These are phyloP conservation scores for Notoglanidium macrostoma DNA, from an alignment of 2,797 vertebrate genomes.

Conservation along the genomic window DNA sequence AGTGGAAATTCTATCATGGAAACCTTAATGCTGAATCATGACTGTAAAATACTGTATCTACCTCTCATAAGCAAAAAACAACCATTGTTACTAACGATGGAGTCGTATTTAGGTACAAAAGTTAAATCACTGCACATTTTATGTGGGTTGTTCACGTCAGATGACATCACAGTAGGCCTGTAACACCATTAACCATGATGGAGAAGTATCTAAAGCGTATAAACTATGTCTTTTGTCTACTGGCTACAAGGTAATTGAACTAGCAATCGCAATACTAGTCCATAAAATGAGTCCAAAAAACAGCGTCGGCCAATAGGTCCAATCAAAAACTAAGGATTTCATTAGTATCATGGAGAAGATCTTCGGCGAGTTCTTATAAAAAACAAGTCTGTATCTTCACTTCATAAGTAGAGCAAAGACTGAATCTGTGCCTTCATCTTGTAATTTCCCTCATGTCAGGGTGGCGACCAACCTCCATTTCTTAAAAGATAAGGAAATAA, in stretches of 20 bases:
- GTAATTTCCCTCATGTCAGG: conserved; percentile 54
- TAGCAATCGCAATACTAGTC: not conserved
- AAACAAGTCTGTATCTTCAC: not conserved
- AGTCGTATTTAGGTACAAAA: not conserved
- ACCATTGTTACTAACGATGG: not conserved
- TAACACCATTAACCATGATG: conserved; percentile 38
- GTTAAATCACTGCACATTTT: not conserved
- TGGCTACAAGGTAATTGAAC: not conserved
- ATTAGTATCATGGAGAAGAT: conserved; percentile 11
- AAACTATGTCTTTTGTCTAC: not conserved
- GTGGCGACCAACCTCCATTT: conserved; percentile 27
- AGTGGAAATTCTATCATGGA: not conserved
- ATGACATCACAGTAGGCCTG: not conserved
- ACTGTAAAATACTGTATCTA: not conserved
- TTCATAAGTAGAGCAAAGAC: not conserved
- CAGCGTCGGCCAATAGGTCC: conserved; percentile 51
- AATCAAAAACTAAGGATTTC: conserved; percentile 2
- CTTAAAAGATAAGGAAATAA: conserved; percentile 17
- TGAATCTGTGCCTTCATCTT: conserved; percentile 55
- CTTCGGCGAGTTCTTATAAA: no score
- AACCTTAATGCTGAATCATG: not conserved
- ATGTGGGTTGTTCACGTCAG: not conserved
- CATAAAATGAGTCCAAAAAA: not conserved
- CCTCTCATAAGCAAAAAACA: not conserved
- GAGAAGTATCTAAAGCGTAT: conserved; percentile 49